Evolutionary conservation across 1,140 invertebrate species (phyloP).

Genomic region (Cherax quadricarinatus): DNA sequence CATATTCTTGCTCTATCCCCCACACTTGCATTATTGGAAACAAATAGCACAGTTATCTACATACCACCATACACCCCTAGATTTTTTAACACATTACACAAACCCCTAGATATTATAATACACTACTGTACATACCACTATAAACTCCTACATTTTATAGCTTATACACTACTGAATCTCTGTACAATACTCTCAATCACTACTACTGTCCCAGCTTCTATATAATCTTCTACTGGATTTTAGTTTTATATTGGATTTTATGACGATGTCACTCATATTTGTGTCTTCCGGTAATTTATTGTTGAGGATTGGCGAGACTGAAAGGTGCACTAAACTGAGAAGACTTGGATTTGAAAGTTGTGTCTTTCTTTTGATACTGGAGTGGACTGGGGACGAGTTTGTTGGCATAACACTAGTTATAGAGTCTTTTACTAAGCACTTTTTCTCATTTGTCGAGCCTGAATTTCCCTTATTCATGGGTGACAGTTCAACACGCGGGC

Average conservation of each 20-base stretch:
- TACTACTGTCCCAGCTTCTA: not conserved
- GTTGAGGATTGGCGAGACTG: conserved; percentile 44
- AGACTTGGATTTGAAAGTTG: conserved; percentile 6
- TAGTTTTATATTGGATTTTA: not conserved
- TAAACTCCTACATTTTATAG: too few relatives aligned
- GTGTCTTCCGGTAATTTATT: not conserved
- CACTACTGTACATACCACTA: too few relatives aligned
- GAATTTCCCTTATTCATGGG: not conserved
- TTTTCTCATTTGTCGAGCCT: not conserved
- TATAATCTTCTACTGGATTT: conserved; percentile 12
- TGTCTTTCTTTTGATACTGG: not conserved
- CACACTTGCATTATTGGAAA: not conserved
- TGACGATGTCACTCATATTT: not conserved
- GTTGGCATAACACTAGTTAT: not conserved
- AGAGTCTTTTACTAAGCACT: not conserved
- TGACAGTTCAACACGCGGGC: conserved; percentile 33
- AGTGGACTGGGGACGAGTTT: not conserved
- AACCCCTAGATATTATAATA: too few relatives aligned
- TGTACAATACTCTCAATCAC: not conserved
- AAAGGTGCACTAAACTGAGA: conserved; percentile 32
- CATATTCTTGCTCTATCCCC: not conserved
- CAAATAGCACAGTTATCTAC: too few relatives aligned
- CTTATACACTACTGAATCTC: not conserved
- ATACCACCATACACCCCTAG: too few relatives aligned
- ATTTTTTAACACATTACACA: too few relatives aligned